Percentiles rank a stretch among this genome's conserved stretches.
phyloP scores from a whole-genome alignment of 2,888 invertebrate genomes.

The Eristalis tenax region DNA sequence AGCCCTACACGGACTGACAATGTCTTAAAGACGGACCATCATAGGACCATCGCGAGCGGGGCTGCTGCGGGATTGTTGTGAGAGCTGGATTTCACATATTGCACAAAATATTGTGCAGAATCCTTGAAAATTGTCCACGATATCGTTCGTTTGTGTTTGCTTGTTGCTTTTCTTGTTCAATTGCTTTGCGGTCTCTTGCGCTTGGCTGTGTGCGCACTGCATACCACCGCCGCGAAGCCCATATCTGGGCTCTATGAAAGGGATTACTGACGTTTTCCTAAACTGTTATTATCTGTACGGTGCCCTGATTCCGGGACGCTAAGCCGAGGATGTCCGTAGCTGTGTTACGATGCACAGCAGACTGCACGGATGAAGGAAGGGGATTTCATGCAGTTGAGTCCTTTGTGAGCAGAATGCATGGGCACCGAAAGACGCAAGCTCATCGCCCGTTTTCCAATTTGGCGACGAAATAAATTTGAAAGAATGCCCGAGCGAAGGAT shows the following conservation, averaged over 20 bases:
- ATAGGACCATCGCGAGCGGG: not conserved
- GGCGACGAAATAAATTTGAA: conserved; percentile 64
- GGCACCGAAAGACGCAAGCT: conserved; percentile 11
- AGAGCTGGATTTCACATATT: conserved; percentile 60
- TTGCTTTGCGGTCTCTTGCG: not conserved
- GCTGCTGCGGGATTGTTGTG: not conserved
- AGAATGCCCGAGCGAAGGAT: conserved; percentile 52
- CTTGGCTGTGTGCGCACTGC: not conserved
- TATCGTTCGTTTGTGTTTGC: conserved; percentile 38
- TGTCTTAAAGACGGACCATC: conserved; percentile 56
- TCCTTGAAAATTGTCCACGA: conserved; percentile 67
- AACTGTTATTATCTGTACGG: conserved; percentile 70
- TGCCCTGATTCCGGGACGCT: conserved; percentile 68
- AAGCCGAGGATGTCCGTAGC: conserved; percentile 55
- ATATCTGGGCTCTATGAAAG: conserved; percentile 45
- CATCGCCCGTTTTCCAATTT: conserved; percentile 41
- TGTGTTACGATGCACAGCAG: conserved; percentile 44
- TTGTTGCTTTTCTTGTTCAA: conserved; percentile 28
- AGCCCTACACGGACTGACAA: conserved; percentile 53
- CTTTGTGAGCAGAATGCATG: not conserved
- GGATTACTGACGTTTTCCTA: conserved; percentile 70
- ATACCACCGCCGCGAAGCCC: not conserved
- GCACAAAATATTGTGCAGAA: conserved; percentile 67
- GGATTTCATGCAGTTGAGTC: not conserved
- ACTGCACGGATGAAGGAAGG: not conserved